These are phyloP conservation scores for Zaprionus ghesquierei DNA, from an alignment of 1,140 invertebrate species.

Conservation along the genomic window DNA sequence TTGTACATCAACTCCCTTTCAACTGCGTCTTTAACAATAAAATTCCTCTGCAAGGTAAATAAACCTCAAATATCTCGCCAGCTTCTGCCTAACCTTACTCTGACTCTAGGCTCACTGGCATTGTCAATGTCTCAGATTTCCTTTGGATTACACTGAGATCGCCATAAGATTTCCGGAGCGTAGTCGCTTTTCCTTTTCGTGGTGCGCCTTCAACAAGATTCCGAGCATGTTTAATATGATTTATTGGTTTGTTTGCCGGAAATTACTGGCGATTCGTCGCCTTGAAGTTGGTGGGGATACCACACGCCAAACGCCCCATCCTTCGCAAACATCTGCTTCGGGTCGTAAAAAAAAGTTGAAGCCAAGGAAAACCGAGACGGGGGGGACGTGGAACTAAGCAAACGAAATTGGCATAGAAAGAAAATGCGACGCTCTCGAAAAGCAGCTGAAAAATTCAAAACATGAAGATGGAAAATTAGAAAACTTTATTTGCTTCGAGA, in stretches of 20 bases:
- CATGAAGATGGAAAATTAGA: conserved; percentile 78
- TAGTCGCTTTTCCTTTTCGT: conserved; percentile 37
- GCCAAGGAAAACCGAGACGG: conserved; percentile 17
- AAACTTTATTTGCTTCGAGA: conserved; percentile 72
- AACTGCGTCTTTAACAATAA: not conserved
- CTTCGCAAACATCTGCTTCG: conserved; percentile 28
- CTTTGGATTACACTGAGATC: conserved; percentile 57
- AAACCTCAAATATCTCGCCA: not conserved
- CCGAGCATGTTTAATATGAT: conserved; percentile 77
- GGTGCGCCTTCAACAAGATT: conserved; percentile 34
- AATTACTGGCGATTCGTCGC: conserved; percentile 69
- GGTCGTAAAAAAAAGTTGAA: conserved; percentile 39
- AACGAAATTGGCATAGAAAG: conserved; percentile 70
- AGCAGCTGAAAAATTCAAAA: conserved; percentile 67
- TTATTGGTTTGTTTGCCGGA: conserved; percentile 82
- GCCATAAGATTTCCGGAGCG: conserved; percentile 64
- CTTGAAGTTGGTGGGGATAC: conserved; percentile 1
- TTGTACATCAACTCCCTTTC: not conserved
- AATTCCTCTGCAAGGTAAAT: not conserved
- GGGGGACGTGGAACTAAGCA: conserved; percentile 34
- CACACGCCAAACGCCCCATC: conserved; percentile 12
- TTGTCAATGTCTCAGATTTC: conserved; percentile 60
- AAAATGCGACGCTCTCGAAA: conserved; percentile 28
- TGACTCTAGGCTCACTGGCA: conserved; percentile 39
- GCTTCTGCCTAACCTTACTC: not conserved